Conservation (phyloP, 2,888 invertebrate genomes). For the Acanthoscelides obtectus region DNA sequence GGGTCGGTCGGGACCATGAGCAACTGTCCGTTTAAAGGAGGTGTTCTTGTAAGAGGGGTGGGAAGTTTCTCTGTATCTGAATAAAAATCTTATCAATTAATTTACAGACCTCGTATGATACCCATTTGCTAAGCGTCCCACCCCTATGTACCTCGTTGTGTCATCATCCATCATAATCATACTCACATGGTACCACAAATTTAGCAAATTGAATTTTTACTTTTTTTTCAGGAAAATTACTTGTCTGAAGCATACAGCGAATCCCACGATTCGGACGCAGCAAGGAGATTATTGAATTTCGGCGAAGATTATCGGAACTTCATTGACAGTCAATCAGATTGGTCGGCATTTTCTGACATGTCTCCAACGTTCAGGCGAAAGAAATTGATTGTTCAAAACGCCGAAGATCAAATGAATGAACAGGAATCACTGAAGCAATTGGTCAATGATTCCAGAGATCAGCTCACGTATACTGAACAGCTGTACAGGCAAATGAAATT, state of each 20-base stretch:
- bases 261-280: slow-evolving; percentile 78
- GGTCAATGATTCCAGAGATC: slow-evolving; percentile 41
- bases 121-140: too few relatives aligned
- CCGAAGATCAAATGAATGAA: slow-evolving; percentile 42
- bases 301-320: slow-evolving; percentile 88
- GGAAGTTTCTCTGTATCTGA: too few relatives aligned
- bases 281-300: slow-evolving; percentile 75
- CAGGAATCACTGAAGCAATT: slow-evolving; percentile 41
- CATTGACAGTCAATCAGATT: slow-evolving; percentile 86
- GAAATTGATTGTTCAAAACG: slow-evolving; percentile 18
- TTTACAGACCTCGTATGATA: too few relatives aligned
- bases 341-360: slow-evolving; percentile 60
- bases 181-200: too few relatives aligned
- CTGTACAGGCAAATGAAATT: slow-evolving; percentile 41
- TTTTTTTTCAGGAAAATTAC: slow-evolving; percentile 72
- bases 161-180: too few relatives aligned
- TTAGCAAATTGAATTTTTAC: neutral
- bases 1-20: too few relatives aligned
- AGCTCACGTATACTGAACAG: slow-evolving; percentile 38
- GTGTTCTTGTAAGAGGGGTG: too few relatives aligned
- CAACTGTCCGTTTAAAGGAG: too few relatives aligned
- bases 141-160: too few relatives aligned
- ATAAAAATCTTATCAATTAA: too few relatives aligned
- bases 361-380: slow-evolving; percentile 46
- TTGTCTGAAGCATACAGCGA: slow-evolving; percentile 89